Base-by-base conservation (phyloP, 1,140 invertebrate species). In the Drosophila seguyi region DNA sequence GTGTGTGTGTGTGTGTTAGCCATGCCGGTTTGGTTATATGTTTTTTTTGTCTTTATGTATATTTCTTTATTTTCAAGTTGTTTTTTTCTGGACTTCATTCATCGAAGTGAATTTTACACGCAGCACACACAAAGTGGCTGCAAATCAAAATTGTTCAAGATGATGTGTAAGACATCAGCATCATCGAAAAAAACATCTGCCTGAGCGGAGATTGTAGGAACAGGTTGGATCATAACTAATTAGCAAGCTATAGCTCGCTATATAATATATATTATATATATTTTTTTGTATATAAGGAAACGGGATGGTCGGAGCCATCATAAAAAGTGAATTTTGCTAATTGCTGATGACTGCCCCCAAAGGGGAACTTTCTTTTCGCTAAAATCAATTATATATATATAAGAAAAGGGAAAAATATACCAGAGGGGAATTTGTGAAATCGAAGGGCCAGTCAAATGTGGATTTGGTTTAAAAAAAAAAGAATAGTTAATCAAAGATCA, bases 61-160 rank as follows among this genome's bases (percentile, higher is more conserved):
- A 52, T 60, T 34, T 61, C 25, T 38, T 38, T 56, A 38, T 16
- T 62, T 39, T 20, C 29, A 14, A 25, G 47, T 48, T 48, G 1
- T 31, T 31, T 11, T 36, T 41, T 39, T 56, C 31, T 65, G 62
- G 76, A 44, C 67, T 59, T 71, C 79, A 81, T 81, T 81, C 63
- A 81, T 77, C 47, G 63, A 73, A 81, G 61, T 66, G 50, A 67
- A 61, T 75, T 80, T 75, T 58, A 80, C 69, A 68, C 61, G 50
- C 25, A 29, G 67, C 31, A 11, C 56, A 13, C 20, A 66, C 58
- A 79, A 55, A 63, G 44, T 50, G 58, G 13, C 36, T 68, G 58
- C 20, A 20, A 38, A 47, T 48, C 39, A 48, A 79, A 65, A 79
- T 60, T 79, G 56, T 52, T 79, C 66, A 72, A 61, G n/a, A 31